A percentile compares a stretch with the other conserved stretches of the same genome.
These are phyloP conservation scores for Eulemur rubriventer DNA, from an alignment of 2,797 vertebrate species.

Conservation along the genomic window DNA sequence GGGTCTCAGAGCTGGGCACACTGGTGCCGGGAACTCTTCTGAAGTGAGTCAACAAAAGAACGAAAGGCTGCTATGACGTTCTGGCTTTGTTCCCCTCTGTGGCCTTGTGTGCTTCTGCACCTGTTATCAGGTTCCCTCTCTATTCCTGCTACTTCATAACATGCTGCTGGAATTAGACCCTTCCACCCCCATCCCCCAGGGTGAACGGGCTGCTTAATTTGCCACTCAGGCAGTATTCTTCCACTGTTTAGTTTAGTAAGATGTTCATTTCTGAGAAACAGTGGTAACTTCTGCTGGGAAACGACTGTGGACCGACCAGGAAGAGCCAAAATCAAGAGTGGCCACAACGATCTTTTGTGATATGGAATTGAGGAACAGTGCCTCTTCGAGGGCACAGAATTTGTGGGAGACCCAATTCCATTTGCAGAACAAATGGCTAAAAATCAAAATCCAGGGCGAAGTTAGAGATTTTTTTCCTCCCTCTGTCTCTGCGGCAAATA, in stretches of 20 bases:
- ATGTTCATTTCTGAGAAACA: not conserved
- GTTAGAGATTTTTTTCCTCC: not conserved
- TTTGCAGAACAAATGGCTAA: not conserved
- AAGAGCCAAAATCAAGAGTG: not conserved
- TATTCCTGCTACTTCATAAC: not conserved
- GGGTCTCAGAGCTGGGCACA: accelerated
- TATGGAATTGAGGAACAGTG: not conserved
- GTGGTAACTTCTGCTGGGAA: not conserved
- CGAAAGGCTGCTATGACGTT: not conserved
- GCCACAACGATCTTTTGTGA: not conserved
- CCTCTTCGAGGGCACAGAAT: not conserved
- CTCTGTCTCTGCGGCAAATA: not conserved
- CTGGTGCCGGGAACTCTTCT: not conserved
- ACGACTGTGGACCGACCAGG: not conserved
- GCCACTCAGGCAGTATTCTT: not conserved
- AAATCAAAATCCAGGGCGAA: not conserved
- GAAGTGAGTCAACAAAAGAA: not conserved
- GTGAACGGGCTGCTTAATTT: not conserved
- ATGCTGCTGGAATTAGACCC: not conserved
- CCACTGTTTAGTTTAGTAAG: not conserved
- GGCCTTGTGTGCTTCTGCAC: not conserved
- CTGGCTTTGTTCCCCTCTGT: not conserved
- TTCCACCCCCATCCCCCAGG: accelerated
- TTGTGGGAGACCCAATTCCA: not conserved
- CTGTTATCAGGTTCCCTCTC: not conserved